phyloP scores from a whole-genome alignment of 1,140 invertebrate genomes.

The Drosophila pseudoananassae region DNA sequence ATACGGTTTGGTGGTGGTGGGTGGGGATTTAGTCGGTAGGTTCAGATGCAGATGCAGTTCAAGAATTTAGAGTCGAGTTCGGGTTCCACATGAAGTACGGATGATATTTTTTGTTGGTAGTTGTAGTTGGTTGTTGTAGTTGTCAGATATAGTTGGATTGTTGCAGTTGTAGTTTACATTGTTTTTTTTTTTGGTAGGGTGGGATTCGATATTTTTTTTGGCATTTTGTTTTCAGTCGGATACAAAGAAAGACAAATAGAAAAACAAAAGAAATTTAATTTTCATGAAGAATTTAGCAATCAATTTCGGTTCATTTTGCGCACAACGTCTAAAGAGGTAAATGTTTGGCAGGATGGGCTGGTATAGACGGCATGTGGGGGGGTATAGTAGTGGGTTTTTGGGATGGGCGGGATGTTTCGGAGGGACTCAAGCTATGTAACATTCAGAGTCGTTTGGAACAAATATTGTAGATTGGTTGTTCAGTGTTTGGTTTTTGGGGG shows the following conservation, averaged over 20 bases:
- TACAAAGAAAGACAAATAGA: slow-evolving; percentile 55
- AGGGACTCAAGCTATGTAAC: slow-evolving; percentile 26
- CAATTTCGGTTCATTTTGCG: slow-evolving; percentile 53
- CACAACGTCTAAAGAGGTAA: slow-evolving; percentile 45
- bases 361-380: background rate
- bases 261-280: slow-evolving; percentile 51
- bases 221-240: slow-evolving; percentile 25
- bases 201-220: slow-evolving; percentile 58
- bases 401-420: background rate
- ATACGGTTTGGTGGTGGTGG: slow-evolving; percentile 38
- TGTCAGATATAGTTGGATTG: slow-evolving; percentile 39
- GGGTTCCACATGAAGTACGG: slow-evolving; percentile 45
- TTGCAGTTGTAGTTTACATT: slow-evolving; percentile 42
- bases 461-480: slow-evolving; percentile 25
- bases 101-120: slow-evolving; percentile 40
- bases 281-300: slow-evolving; percentile 51
- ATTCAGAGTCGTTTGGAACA: slow-evolving; percentile 39
- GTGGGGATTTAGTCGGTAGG: slow-evolving; percentile 14
- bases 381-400: background rate
- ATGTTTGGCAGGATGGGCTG: background rate
- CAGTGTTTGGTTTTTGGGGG: slow-evolving; percentile 39
- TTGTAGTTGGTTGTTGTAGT: slow-evolving; percentile 54
- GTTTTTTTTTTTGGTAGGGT: slow-evolving; percentile 53
- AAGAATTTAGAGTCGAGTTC: slow-evolving; percentile 51
- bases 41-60: slow-evolving; percentile 51